Evolutionary conservation across 1,140 invertebrate genomes (phyloP).

Genomic region (Drosophila pruinosa): DNA sequence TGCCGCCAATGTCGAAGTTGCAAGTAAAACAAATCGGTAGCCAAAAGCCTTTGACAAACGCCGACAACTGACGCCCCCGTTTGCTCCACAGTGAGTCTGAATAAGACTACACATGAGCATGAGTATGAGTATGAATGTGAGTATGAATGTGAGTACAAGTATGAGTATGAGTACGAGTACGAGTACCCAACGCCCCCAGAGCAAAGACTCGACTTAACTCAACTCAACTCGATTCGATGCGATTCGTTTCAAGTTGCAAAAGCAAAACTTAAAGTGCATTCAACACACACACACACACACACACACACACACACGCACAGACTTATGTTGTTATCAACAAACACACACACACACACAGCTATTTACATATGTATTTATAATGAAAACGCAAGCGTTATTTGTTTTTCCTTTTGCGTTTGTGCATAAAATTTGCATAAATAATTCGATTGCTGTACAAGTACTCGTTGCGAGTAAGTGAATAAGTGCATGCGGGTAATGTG

Average conservation of each 20-base stretch:
- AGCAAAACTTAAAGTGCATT: constrained; percentile 7
- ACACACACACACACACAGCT: constrained; percentile 25
- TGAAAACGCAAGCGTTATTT: constrained; percentile 40
- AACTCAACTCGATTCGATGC: background rate
- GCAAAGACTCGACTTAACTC: background rate
- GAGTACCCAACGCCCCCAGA: background rate
- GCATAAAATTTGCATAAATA: constrained; percentile 77
- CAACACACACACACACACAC: constrained; percentile 7
- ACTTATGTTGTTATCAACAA: constrained; percentile 72
- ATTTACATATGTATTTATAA: background rate
- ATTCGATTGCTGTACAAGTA: constrained; percentile 24
- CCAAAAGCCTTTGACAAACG: constrained; percentile 44
- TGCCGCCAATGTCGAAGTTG: constrained; percentile 46
- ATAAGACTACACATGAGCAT: background rate
- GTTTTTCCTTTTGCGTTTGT: constrained; percentile 36
- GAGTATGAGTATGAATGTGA: background rate
- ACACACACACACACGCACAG: constrained; percentile 11
- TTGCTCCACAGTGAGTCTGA: background rate
- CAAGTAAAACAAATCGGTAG: constrained; percentile 49
- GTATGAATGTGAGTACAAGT: background rate
- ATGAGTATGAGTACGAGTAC: background rate
- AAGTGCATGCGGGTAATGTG: background rate
- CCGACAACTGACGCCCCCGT: constrained; percentile 35
- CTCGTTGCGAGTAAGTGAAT: constrained; percentile 8
- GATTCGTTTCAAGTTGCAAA: constrained; percentile 65